These are phyloP conservation scores for Neogobius melanostomus DNA, from an alignment of 2,113 vertebrate genomes.

Conservation along the genomic window DNA sequence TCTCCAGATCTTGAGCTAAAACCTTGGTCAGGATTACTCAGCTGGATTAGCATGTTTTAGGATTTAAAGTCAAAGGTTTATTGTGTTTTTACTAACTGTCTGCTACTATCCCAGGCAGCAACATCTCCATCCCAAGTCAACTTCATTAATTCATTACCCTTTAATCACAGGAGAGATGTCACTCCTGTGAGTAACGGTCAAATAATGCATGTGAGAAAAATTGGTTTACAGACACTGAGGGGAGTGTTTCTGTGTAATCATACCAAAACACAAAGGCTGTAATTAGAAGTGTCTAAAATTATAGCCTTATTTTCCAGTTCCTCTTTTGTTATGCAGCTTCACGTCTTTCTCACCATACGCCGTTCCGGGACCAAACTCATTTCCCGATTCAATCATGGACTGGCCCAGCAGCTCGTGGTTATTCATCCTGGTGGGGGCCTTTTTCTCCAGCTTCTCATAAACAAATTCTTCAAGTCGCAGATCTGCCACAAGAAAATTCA, in stretches of 20 bases:
- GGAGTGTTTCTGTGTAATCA: not conserved
- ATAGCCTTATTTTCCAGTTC: slow-evolving; percentile 1
- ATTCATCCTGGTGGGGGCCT: slow-evolving; percentile 91
- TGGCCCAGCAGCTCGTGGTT: slow-evolving; percentile 94
- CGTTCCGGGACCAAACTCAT: slow-evolving; percentile 93
- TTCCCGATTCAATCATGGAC: slow-evolving; percentile 94
- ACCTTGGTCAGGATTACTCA: no score
- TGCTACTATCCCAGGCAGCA: no score
- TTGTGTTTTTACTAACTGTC: no score
- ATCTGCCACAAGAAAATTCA: slow-evolving; percentile 79
- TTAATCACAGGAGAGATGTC: no score
- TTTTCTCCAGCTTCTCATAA: slow-evolving; percentile 97
- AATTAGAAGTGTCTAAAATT: not conserved
- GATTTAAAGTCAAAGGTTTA: no score
- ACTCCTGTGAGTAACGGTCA: no score
- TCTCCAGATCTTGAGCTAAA: no score
- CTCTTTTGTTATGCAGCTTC: not conserved
- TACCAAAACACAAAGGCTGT: not conserved
- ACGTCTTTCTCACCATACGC: slow-evolving; percentile 86
- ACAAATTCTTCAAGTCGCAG: slow-evolving; percentile 97
- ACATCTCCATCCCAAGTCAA: no score
- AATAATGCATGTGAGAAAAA: not conserved
- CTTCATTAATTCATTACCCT: no score
- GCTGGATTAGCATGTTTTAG: no score
- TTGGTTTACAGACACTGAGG: not conserved